Percentiles rank a stretch among this genome's conserved stretches.
phyloP scores from a whole-genome alignment of 1,140 invertebrate species.

The Drosophila carrolli region DNA sequence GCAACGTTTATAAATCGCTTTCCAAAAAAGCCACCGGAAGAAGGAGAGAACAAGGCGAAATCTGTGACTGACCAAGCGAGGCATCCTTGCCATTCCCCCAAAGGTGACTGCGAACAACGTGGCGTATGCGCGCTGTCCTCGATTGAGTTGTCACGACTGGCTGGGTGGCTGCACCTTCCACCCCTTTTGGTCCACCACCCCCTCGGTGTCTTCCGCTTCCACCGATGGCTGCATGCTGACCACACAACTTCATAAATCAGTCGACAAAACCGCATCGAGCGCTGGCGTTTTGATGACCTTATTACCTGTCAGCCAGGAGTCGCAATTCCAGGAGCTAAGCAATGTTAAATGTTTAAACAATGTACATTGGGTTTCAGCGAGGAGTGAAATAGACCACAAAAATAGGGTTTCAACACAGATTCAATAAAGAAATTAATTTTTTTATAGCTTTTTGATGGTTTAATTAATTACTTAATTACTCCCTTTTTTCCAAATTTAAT shows the following conservation, averaged over 20 bases:
- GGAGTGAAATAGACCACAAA: no score
- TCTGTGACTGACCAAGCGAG: constrained; percentile 52
- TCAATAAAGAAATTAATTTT: no score
- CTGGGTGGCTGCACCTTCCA: constrained; percentile 23
- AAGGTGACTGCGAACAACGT: constrained; percentile 53
- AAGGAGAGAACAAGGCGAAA: constrained; percentile 42
- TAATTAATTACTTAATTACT: no score
- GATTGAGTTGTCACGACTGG: constrained; percentile 71
- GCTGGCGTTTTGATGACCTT: constrained; percentile 69
- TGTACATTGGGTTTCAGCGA: constrained; percentile 11
- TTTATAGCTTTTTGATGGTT: no score
- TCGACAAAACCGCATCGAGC: constrained; percentile 63
- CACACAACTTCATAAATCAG: constrained; percentile 74
- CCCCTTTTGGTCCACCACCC: not conserved
- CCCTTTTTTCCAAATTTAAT: no score
- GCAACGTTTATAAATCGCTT: constrained; percentile 82
- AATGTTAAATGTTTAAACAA: constrained; percentile 67
- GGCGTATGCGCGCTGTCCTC: constrained; percentile 72
- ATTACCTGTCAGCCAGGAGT: constrained; percentile 59
- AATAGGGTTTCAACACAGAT: no score
- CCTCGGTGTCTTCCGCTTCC: constrained; percentile 7
- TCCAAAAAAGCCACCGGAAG: constrained; percentile 27
- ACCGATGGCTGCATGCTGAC: constrained; percentile 24
- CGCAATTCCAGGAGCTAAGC: constrained; percentile 33
- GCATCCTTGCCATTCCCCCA: constrained; percentile 25